Evolutionary conservation across 2,797 vertebrate genomes (phyloP), one percentile per base, ranked within the genome.

Genomic region (Fistularia tabacaria): DNA sequence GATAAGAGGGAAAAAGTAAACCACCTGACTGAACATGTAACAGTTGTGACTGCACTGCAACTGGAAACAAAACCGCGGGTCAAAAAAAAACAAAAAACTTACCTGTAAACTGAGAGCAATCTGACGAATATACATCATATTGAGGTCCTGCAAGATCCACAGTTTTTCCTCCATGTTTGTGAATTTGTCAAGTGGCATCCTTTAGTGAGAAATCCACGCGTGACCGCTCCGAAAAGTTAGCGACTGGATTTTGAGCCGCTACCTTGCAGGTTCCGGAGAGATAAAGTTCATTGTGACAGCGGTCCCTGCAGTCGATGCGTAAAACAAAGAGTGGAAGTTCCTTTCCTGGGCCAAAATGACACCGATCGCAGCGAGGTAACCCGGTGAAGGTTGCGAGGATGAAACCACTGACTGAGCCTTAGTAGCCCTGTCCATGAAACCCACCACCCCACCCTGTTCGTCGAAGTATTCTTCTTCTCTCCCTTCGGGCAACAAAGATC

Each of bases 81-180:
- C 25, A 51, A 6, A 47, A 12, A 1, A 1, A 46, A 36, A 48
- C 3, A 3, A 44, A 64, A 14, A 3, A 14, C 58, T 79, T 93
- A 97, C 95, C 95, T 97, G 92, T 56, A 98, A 87, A 81, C 95
- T 97, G 63, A 93, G 90, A 3, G 95, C 95, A 70, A 98, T 96
- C 90, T 98, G 95, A 6, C 95, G 94, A 76, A 98, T 97, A 87
- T 98, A 98, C 75, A 98, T 93, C 95, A 98, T 97, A 69, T 97
- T 96, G 53, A 98, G 92, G 74, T 98, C 95, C 82, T 98, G 93
- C 76, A 98, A 77, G 83, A 98, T 96, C 83, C 91, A 93, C 55
- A 96, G 88, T 82, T 93, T 95, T 77, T 93, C 93, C 87, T 96
- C 94, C 93, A 95, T 95, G 82, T 92, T 90, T 71, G 85, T 62